Percentiles rank a stretch among this genome's conserved stretches.
Conservation (phyloP, 2,113 vertebrate species). For the Gambusia holbrooki region DNA sequence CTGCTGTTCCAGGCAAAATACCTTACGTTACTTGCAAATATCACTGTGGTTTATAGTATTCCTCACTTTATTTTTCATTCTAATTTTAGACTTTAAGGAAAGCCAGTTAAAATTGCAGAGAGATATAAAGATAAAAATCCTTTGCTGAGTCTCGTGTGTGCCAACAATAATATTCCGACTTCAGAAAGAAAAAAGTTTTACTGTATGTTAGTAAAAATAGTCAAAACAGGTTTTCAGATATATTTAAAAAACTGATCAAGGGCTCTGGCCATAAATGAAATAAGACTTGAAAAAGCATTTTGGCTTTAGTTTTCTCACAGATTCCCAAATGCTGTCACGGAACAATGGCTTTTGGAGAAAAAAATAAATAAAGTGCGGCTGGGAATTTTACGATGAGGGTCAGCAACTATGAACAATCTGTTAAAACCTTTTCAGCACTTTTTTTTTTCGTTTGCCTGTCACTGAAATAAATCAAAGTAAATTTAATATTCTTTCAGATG, state of each 20-base stretch:
- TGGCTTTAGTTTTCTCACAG: slow-evolving; percentile 39
- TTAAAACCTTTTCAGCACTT: slow-evolving; percentile 56
- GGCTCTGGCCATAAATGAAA: slow-evolving; percentile 26
- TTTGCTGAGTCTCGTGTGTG: not conserved
- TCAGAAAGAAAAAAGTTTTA: slow-evolving; percentile 38
- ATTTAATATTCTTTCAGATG: slow-evolving; percentile 37
- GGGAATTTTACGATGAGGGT: slow-evolving; percentile 53
- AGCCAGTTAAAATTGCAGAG: slow-evolving; percentile 5
- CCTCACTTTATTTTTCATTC: slow-evolving; percentile 32
- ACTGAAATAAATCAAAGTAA: slow-evolving; percentile 53
- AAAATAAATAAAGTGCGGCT: slow-evolving; percentile 3
- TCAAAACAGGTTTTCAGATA: slow-evolving; percentile 21
- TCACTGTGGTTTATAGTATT: slow-evolving; percentile 43
- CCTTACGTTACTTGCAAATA: slow-evolving; percentile 36
- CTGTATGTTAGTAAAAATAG: slow-evolving; percentile 6
- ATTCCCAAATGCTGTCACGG: slow-evolving; percentile 41
- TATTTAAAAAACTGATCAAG: slow-evolving; percentile 13
- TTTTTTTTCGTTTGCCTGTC: not conserved
- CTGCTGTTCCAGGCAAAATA: slow-evolving; percentile 51
- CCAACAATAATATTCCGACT: slow-evolving; percentile 45
- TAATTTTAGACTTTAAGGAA: slow-evolving; percentile 44
- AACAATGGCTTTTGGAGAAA: slow-evolving; percentile 49
- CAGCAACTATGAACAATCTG: slow-evolving; percentile 49
- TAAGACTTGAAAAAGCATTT: slow-evolving; percentile 27
- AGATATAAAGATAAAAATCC: not conserved